These are phyloP conservation scores for Centropus unirufus DNA, from an alignment of 2,113 vertebrate species.

Conservation along the genomic window DNA sequence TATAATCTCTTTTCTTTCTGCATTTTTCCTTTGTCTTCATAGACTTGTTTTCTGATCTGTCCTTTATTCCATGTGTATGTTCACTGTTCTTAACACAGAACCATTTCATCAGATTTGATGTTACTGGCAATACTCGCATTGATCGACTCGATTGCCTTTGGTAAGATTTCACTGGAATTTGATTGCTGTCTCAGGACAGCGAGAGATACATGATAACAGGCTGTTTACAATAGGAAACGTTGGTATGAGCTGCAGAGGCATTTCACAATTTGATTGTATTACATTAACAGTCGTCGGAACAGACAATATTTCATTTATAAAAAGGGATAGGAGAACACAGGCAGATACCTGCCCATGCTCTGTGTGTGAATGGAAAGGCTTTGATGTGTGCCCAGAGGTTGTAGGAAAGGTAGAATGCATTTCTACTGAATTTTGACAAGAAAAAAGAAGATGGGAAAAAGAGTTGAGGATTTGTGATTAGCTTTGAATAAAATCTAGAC, in stretches of 20 bases:
- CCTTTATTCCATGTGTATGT: neutral
- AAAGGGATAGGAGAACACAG: neutral
- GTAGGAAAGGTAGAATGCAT: neutral
- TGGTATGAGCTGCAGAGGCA: neutral
- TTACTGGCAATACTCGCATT: neutral
- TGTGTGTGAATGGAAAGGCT: neutral
- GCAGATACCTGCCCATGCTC: neutral
- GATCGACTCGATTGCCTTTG: slow-evolving; percentile 16
- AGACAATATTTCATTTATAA: neutral
- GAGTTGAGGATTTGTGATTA: neutral
- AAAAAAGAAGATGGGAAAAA: fast-evolving
- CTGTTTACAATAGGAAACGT: neutral
- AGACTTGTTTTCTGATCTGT: neutral
- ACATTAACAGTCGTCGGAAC: neutral
- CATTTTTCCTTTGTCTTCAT: neutral
- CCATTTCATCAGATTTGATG: slow-evolving; percentile 16
- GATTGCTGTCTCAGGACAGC: slow-evolving; percentile 12
- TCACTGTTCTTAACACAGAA: slow-evolving; percentile 9
- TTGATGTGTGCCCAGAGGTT: neutral
- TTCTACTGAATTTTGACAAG: neutral
- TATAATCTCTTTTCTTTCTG: neutral
- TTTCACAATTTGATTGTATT: neutral
- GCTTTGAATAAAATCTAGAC: neutral
- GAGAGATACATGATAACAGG: neutral
- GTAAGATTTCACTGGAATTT: slow-evolving; percentile 20